Evolutionary conservation across 2,888 invertebrate genomes (phyloP).

Genomic region (Belgica antarctica): DNA sequence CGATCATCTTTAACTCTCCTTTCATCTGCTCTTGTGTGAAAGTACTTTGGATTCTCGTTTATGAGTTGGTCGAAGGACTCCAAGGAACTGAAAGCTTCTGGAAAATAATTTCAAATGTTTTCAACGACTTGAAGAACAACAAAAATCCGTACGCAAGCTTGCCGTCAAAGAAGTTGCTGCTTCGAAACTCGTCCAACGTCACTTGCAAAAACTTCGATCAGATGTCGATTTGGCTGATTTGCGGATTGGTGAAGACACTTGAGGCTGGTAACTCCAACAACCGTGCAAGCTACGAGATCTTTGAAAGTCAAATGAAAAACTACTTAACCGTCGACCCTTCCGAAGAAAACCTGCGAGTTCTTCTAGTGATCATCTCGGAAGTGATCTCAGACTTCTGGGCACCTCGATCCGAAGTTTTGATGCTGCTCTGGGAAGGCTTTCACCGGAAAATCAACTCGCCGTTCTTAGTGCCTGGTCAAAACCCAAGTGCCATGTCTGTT

Average conservation of each 20-base stretch:
- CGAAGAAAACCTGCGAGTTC: slow-evolving; percentile 57
- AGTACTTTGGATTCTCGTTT: slow-evolving; percentile 61
- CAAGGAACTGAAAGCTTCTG: slow-evolving; percentile 54
- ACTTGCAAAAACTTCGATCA: slow-evolving; percentile 49
- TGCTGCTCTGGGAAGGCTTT: slow-evolving; percentile 61
- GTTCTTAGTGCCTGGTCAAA: slow-evolving; percentile 56
- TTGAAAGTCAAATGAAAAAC: slow-evolving; percentile 56
- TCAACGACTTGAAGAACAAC: neutral
- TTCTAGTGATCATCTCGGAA: slow-evolving; percentile 54
- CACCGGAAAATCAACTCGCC: slow-evolving; percentile 60
- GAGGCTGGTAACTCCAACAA: slow-evolving; percentile 46
- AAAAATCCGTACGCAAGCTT: slow-evolving; percentile 26
- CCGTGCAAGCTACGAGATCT: slow-evolving; percentile 53
- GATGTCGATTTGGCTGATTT: slow-evolving; percentile 56
- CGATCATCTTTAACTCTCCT: slow-evolving; percentile 56
- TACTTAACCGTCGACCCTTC: slow-evolving; percentile 55
- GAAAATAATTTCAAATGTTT: slow-evolving; percentile 53
- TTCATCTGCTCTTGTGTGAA: slow-evolving; percentile 61
- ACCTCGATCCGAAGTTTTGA: slow-evolving; percentile 56
- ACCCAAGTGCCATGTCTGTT: slow-evolving; percentile 56
- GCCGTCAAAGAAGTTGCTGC: neutral
- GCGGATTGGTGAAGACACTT: slow-evolving; percentile 55
- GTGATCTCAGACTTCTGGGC: slow-evolving; percentile 57
- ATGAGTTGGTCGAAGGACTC: slow-evolving; percentile 54
- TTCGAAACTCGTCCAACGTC: slow-evolving; percentile 6